Evolutionary conservation across 2,888 invertebrate genomes (phyloP).

Genomic region (Alcis repandata): DNA sequence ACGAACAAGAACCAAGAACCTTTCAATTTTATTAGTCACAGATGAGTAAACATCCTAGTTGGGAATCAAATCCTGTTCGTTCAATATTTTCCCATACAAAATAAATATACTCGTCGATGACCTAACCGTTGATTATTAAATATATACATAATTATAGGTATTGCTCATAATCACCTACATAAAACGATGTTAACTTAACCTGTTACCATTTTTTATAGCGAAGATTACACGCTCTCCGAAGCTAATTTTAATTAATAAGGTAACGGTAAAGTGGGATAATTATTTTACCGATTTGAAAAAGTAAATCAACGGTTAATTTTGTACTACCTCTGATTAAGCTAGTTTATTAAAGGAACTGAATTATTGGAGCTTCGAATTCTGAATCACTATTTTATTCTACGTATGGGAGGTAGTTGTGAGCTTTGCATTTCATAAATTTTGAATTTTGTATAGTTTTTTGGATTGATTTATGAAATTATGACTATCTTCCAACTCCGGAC

Average conservation of each 20-base stretch:
- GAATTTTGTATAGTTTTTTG: too few species aligned
- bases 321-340: constrained; percentile 3
- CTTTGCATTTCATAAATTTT: too few species aligned
- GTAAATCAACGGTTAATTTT: not conserved
- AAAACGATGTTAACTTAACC: constrained; percentile 34
- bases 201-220: constrained; percentile 35
- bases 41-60: constrained; percentile 68
- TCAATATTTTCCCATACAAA: constrained; percentile 62
- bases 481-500: too few species aligned
- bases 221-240: constrained; percentile 27
- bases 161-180: constrained; percentile 57
- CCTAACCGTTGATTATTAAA: constrained; percentile 66
- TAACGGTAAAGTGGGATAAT: constrained; percentile 20
- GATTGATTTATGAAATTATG: too few species aligned
- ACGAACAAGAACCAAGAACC: constrained; percentile 26
- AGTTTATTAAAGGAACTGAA: not conserved
- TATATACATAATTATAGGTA: constrained; percentile 60
- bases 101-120: constrained; percentile 60
- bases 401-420: not conserved
- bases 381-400: not conserved
- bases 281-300: constrained; percentile 14
- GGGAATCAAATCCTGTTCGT: constrained; percentile 60
- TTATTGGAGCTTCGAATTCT: not conserved
- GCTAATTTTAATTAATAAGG: constrained; percentile 33
- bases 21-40: constrained; percentile 59